Evolutionary conservation across 1,140 invertebrate species (phyloP), one percentile per base, ranked within the genome.

Genomic region (Hirudo medicinalis): DNA sequence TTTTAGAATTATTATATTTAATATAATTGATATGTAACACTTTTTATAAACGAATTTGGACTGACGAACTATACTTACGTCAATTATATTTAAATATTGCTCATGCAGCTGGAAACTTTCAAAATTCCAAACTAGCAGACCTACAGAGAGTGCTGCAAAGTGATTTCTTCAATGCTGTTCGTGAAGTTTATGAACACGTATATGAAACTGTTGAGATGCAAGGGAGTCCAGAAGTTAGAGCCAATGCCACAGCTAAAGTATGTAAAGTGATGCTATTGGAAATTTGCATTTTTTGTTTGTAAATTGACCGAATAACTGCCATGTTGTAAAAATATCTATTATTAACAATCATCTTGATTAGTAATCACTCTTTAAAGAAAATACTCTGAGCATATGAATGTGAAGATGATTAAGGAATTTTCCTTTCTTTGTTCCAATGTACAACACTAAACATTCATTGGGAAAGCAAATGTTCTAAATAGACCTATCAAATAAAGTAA

Each of bases 121-220:
- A 93, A 32, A 74, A 70, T 89, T 63, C 57, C 66, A 98, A 98
- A 84, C 83, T 99, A 73, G 89, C 90, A 76, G 92, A 93, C 22
- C 83, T 99, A 29, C 93, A 99, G 82, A 94, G 94, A 85, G 84
- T 86, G 19, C 82, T 97, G 19, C 92, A 94, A 81, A 94, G 91
- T 83, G 93, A 97, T 80, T 98, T 99, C 79, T 86, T 97, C 36
- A 92, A 90, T 80, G 91, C 94, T 55, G 94, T 98, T 0, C 84
- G 94, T 75, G 95, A 99, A 84, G 95, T 99, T 1, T 99, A 99
- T 80, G 97, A 99, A 80, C 93, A 97, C 85, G 92, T 99, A 32
- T 99, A 99, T 80, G 92, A 98, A 82, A 98, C 95, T 27, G 94
- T 97, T 3, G 95, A 99, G 76, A 91, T 97, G 73, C 89, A 92